These are phyloP conservation scores for Platerodrilus igneus DNA, from an alignment of 2,888 invertebrate genomes.

Conservation along the genomic window DNA sequence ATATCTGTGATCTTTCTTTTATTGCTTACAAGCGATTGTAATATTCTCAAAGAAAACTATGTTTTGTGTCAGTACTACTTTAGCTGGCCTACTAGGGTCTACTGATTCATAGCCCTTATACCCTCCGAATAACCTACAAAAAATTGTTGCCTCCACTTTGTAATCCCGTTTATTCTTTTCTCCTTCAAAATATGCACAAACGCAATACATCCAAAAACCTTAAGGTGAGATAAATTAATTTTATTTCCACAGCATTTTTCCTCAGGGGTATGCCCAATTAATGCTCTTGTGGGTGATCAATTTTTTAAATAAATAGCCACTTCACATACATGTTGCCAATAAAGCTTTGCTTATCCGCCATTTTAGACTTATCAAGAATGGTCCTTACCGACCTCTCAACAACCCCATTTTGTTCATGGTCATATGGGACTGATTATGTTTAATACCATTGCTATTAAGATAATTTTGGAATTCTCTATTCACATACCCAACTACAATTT, in stretches of 20 bases:
- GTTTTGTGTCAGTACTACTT: neutral
- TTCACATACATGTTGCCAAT: neutral
- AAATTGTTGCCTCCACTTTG: neutral
- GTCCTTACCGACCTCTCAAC: constrained; percentile 2
- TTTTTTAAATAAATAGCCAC: neutral
- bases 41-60: constrained; percentile 1
- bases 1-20: neutral
- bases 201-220: neutral
- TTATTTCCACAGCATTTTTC: no score
- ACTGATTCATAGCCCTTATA: constrained; percentile 2
- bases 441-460: no score
- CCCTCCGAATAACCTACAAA: constrained; percentile 1
- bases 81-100: constrained; percentile 2
- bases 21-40: neutral
- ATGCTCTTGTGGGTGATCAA: neutral
- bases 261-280: no score
- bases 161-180: no score
- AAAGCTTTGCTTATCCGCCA: neutral
- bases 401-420: no score
- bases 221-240: no score
- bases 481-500: no score
- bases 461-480: no score
- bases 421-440: no score
- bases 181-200: neutral
- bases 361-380: neutral